Evolutionary conservation across 2,113 vertebrate species (phyloP), one percentile per base, ranked within the genome.

Genomic region (Mesocricetus auratus): DNA sequence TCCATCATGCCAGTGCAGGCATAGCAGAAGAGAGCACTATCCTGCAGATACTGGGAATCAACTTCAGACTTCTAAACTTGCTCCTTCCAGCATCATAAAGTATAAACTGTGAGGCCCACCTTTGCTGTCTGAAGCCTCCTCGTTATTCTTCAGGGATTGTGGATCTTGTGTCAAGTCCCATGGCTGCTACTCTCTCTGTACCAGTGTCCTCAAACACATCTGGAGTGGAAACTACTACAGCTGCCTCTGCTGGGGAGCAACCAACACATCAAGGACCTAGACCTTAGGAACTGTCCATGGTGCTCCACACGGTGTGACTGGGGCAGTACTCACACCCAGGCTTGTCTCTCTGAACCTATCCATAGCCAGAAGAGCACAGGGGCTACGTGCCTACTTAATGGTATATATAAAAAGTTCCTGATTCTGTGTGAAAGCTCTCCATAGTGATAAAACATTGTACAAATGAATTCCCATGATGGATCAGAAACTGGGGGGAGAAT

Each of bases 241-340:
- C 4, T 56, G 74, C 3, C 62, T 19, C 73, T 1, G 3, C 0
- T 24, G 16, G 1, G 5, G 31, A 31, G 13, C n/a, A 29, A 16
- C 4, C 24, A 64, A 39, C 22, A 26, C 9, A 5, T 5, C 9
- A 62, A n/a, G n/a, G 50, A 21, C 50, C 45, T 42, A 5, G 39
- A 16, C 24, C 64, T 31, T 2, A 33, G 24, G 17, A 22, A 16
- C 22, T 26, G 16, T 24, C 22, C 7, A 2, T 12, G 53, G 2
- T 73, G 64, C 53, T 50, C 22, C 24, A n/a, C 8, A 5, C 0
- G 3, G 50, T 17, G 24, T 50, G 86, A 7, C 33, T 4, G 6
- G 56, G 42, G 19, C 73, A 24, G 22, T 58, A 10, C 24, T 81
- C 50, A 29, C 8, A 24, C 36, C 9, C 50, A 19, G 10, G 77